Evolutionary conservation across 2,888 invertebrate genomes (phyloP), one percentile per base, ranked within the genome.

Genomic region (Tetragonula carbonaria): DNA sequence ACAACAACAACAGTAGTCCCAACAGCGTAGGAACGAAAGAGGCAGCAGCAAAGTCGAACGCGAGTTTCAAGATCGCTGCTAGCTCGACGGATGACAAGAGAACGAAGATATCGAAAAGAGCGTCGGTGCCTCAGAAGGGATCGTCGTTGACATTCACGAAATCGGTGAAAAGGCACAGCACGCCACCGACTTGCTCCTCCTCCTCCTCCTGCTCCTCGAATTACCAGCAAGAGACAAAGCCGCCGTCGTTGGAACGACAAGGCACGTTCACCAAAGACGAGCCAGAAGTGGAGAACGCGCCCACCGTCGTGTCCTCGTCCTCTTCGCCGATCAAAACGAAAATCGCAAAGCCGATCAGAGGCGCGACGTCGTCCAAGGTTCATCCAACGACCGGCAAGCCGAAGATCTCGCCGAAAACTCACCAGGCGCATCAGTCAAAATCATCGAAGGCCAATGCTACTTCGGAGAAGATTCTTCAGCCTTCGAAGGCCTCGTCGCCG

Each of bases 241-340:
- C 78, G n/a, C 96, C 96, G 0, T 93, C 96, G 0, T 93, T 97
- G 57, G 97, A 97, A 88, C 96, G 98, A 51, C 98, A 99, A 94
- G 98, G 98, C 21, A 99, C 99, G 0, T 99, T 99, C 93, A 98
- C 98, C 0, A 98, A 98, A 95, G 98, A 98, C 90, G 97, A 98
- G 88, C 95, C 96, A 0, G 94, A 94, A 78, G 92, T 91, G 62
- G 93, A 92, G 50, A 94, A 94, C 75, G 93, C 92, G 4, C 94
- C 94, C 23, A 92, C 91, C 5, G 93, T 94, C 4, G 87, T 91
- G 4, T 91, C 92, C 2, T 78, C 90, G 4, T 86, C 90, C 0
- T 83, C 87, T 0, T 93, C 94, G 1, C 93, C 93, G 16, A 85
- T 86, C 5, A 93, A 91, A 80, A 93, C 92, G 5, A 92, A 91